Conservation (phyloP, 2,797 vertebrate species). For the Coendou prehensilis region DNA sequence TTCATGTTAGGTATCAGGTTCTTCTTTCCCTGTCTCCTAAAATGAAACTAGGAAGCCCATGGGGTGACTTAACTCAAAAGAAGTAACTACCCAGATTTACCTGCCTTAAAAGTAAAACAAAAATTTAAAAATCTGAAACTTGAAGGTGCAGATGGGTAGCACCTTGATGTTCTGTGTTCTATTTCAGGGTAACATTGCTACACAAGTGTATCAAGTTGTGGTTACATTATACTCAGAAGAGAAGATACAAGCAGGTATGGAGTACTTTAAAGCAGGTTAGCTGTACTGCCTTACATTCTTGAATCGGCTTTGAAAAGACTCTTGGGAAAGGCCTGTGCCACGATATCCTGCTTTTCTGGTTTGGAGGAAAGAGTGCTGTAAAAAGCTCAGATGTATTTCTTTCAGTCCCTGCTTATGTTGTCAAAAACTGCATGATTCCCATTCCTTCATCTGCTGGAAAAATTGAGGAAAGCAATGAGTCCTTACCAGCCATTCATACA, state of each 20-base stretch:
- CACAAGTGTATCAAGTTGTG: conserved; percentile 87
- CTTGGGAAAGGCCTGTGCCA: background rate
- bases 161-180: conserved; percentile 45
- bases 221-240: conserved; percentile 85
- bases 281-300: background rate
- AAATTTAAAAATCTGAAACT: background rate
- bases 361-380: background rate
- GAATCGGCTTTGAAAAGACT: conserved; percentile 1
- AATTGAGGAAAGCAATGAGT: background rate
- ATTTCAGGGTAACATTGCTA: conserved; percentile 87
- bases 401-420: background rate
- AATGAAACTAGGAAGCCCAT: background rate
- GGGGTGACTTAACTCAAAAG: background rate
- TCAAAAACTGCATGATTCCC: background rate
- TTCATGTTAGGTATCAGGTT: background rate
- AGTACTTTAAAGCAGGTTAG: background rate
- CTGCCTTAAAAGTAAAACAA: conserved; percentile 8
- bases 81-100: background rate
- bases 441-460: background rate
- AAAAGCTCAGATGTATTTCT: background rate
- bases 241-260: conserved; percentile 87
- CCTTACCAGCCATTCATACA: background rate
- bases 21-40: background rate
- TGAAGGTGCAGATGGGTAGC: background rate
- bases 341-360: background rate